Evolutionary conservation across 2,113 vertebrate species (phyloP).

Genomic region (Lipophrys pholis): DNA sequence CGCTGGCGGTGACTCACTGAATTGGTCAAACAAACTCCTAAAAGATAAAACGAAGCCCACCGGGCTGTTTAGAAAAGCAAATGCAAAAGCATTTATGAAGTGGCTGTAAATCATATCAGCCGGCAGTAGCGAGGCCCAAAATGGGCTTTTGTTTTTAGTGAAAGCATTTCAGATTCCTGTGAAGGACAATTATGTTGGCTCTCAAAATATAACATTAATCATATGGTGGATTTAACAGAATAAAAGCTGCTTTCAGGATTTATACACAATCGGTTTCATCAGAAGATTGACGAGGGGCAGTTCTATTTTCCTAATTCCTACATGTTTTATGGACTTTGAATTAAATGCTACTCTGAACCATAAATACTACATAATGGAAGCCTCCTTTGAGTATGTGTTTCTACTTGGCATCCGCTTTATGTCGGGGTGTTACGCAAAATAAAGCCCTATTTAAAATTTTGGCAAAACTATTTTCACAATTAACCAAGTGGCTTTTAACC

Average conservation of each 20-base stretch:
- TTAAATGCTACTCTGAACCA: not conserved
- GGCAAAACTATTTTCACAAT: no score
- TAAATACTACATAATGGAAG: not conserved
- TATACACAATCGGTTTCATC: not conserved
- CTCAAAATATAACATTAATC: conserved; percentile 14
- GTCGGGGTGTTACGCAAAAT: conserved; percentile 1
- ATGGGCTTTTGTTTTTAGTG: conserved; percentile 7
- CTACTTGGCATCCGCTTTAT: conserved; percentile 7
- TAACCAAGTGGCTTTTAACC: conserved; percentile 13
- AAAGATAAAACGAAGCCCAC: conserved; percentile 42
- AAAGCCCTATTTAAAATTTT: not conserved
- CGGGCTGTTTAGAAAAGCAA: conserved; percentile 15
- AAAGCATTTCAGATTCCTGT: conserved; percentile 4
- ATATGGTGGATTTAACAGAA: not conserved
- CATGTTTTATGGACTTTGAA: not conserved
- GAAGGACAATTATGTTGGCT: conserved; percentile 26
- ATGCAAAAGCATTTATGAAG: conserved; percentile 27
- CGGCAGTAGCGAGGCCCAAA: conserved; percentile 1
- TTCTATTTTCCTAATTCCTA: not conserved
- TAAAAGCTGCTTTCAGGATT: not conserved
- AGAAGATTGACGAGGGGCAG: not conserved
- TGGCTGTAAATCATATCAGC: conserved; percentile 51
- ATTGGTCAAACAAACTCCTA: conserved; percentile 33
- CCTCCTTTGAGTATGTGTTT: not conserved
- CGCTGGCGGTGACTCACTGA: not conserved